These are phyloP conservation scores for Lucinisca nassula DNA, from an alignment of 2,888 invertebrate genomes.

Conservation along the genomic window DNA sequence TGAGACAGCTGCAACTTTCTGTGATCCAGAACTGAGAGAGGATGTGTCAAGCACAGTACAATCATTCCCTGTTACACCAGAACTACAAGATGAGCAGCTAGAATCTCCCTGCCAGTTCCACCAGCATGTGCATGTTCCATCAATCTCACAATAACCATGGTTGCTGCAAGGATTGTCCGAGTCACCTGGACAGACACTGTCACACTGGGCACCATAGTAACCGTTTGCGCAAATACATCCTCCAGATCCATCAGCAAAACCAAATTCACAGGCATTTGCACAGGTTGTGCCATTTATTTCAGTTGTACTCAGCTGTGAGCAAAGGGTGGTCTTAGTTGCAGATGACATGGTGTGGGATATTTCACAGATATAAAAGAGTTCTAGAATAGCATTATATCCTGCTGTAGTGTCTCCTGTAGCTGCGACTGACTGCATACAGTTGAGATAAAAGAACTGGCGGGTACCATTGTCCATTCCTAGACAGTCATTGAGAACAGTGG, in stretches of 20 bases:
- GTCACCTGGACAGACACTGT: slow-evolving; percentile 73
- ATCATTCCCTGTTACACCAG: slow-evolving; percentile 60
- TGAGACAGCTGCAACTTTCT: slow-evolving; percentile 68
- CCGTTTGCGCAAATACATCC: slow-evolving; percentile 72
- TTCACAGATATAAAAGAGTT: slow-evolving; percentile 63
- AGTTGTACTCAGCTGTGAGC: slow-evolving; percentile 23
- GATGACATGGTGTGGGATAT: slow-evolving; percentile 34
- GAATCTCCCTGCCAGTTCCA: slow-evolving; percentile 75
- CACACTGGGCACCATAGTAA: slow-evolving; percentile 72
- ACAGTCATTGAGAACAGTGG: slow-evolving; percentile 4
- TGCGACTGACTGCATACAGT: slow-evolving; percentile 56
- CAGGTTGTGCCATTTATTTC: slow-evolving; percentile 65
- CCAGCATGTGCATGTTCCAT: slow-evolving; percentile 75
- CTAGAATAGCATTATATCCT: slow-evolving; percentile 65
- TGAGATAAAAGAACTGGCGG: slow-evolving; percentile 42
- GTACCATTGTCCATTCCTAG: slow-evolving; percentile 47
- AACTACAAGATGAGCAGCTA: slow-evolving; percentile 68
- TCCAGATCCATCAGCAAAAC: slow-evolving; percentile 47
- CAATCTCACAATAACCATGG: slow-evolving; percentile 71
- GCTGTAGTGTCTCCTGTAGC: slow-evolving; percentile 33
- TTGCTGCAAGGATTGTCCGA: slow-evolving; percentile 73
- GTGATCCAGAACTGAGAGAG: slow-evolving; percentile 43
- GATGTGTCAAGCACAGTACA: slow-evolving; percentile 67
- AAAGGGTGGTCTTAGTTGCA: slow-evolving; percentile 33
- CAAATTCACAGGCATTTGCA: slow-evolving; percentile 69